phyloP scores from a whole-genome alignment of 2,797 vertebrate genomes.

The Pteropus rufus region DNA sequence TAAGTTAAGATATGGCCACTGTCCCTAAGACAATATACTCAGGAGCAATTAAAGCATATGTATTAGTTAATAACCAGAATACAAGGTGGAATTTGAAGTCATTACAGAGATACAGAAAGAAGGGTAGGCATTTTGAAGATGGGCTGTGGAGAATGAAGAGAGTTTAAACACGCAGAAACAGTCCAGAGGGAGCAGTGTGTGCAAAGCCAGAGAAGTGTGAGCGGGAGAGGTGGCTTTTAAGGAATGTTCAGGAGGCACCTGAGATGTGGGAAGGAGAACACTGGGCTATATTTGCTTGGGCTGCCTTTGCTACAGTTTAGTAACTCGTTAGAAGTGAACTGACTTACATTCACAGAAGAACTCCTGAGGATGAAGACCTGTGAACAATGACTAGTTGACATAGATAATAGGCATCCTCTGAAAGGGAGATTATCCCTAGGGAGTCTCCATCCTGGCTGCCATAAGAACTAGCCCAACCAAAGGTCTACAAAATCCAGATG shows the following conservation, averaged over 20 bases:
- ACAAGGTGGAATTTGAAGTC: not conserved
- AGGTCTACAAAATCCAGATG: not conserved
- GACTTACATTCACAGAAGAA: not conserved
- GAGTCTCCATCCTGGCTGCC: not conserved
- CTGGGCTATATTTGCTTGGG: too few relatives aligned
- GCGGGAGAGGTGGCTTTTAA: accelerated
- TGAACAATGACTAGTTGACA: not conserved
- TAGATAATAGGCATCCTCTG: not conserved
- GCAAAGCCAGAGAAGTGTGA: not conserved
- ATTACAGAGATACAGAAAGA: not conserved
- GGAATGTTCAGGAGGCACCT: accelerated
- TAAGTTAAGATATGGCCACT: not conserved
- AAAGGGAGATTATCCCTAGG: not conserved
- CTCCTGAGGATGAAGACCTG: not conserved
- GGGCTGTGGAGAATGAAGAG: not conserved
- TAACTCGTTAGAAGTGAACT: too few relatives aligned
- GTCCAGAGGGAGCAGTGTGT: not conserved
- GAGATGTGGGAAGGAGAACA: not conserved
- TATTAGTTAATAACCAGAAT: not conserved
- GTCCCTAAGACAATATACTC: not conserved
- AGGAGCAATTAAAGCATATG: not conserved
- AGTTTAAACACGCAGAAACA: not conserved
- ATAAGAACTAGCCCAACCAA: not conserved
- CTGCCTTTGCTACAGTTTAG: not conserved
- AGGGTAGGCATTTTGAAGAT: not conserved